phyloP scores from a whole-genome alignment of 2,797 vertebrate genomes.

The Myotis findleyi region DNA sequence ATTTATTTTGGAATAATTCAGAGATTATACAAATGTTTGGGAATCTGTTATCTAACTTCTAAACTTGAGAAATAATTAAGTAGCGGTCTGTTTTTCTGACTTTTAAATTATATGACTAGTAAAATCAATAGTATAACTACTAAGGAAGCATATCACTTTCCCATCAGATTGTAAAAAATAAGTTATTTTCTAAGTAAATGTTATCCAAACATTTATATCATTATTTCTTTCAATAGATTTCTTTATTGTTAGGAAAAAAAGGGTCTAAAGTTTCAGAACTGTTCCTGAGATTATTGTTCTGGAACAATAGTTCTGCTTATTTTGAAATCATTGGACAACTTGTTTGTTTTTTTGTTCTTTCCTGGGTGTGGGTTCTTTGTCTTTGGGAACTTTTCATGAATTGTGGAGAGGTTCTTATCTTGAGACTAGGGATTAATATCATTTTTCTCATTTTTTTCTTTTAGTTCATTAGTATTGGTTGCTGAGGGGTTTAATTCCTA shows the following conservation, averaged over 20 bases:
- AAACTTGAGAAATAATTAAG: slow-evolving; percentile 42
- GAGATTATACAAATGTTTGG: slow-evolving; percentile 32
- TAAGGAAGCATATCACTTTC: neutral
- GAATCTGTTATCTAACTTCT: slow-evolving; percentile 54
- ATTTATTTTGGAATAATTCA: slow-evolving; percentile 55
- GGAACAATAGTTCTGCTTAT: neutral
- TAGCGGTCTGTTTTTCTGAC: neutral
- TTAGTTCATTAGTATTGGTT: slow-evolving; percentile 10
- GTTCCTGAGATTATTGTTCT: neutral
- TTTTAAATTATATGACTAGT: slow-evolving; percentile 30
- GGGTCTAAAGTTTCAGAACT: neutral
- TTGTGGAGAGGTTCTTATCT: neutral
- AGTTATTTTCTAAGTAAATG: slow-evolving; percentile 39
- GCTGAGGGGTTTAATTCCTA: slow-evolving; percentile 18
- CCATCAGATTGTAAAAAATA: neutral
- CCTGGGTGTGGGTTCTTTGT: neutral
- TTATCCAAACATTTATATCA: neutral
- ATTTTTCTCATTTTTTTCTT: neutral
- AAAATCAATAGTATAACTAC: slow-evolving; percentile 33
- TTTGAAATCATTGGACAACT: slow-evolving; percentile 43
- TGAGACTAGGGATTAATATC: neutral
- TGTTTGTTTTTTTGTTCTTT: slow-evolving; percentile 12
- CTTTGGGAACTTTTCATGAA: neutral
- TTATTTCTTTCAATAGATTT: slow-evolving; percentile 2
- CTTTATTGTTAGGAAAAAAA: neutral